Conservation (phyloP, 2,888 invertebrate genomes). For the Morpho helenor region DNA sequence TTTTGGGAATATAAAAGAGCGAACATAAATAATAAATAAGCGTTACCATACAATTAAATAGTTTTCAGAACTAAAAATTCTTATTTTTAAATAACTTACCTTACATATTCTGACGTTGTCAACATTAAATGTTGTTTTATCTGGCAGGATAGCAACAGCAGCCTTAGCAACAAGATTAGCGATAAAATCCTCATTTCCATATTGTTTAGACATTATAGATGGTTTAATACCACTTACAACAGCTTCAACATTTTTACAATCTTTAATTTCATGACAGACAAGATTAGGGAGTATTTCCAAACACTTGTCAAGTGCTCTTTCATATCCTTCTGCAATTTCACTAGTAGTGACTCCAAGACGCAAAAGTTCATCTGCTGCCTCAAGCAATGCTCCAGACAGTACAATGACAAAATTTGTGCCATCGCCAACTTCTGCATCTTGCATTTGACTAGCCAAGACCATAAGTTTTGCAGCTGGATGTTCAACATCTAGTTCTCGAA, state of each 20-base stretch:
- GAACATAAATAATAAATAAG: no score
- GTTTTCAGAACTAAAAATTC: not conserved
- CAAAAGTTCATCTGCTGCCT: constrained; percentile 94
- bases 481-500: constrained; percentile 96
- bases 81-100: constrained; percentile 51
- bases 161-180: constrained; percentile 91
- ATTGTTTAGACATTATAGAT: constrained; percentile 98
- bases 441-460: constrained; percentile 98
- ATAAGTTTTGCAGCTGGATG: constrained; percentile 99
- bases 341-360: constrained; percentile 97
- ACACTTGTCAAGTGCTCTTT: constrained; percentile 92
- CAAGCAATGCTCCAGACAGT: constrained; percentile 94
- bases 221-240: constrained; percentile 88
- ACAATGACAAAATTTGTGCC: constrained; percentile 99
- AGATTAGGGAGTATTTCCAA: constrained; percentile 93
- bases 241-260: constrained; percentile 81
- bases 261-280: constrained; percentile 87
- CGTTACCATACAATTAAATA: no score
- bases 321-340: constrained; percentile 97
- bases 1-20: no score
- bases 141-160: constrained; percentile 92
- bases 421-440: constrained; percentile 98
- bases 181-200: constrained; percentile 97
- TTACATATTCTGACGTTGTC: constrained; percentile 98
- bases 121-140: constrained; percentile 95